phyloP scores from a whole-genome alignment of 2,888 invertebrate genomes.

The Poecilobothrus nobilitatus region DNA sequence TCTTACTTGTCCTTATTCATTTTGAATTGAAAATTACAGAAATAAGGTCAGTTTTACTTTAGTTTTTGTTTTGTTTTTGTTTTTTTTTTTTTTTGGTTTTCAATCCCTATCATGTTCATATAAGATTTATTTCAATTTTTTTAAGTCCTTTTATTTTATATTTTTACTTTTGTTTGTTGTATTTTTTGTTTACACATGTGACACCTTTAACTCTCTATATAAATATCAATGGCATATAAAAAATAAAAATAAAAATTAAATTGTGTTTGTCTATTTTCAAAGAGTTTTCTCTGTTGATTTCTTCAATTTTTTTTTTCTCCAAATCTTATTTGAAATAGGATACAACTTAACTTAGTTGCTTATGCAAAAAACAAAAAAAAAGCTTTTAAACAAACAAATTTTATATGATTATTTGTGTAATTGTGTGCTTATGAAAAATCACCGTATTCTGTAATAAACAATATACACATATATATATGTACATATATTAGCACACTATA shows the following conservation, averaged over 20 bases:
- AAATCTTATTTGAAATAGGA: no score
- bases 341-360: no score
- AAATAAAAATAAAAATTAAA: neutral
- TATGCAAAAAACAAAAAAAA: no score
- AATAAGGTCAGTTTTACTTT: neutral
- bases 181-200: neutral
- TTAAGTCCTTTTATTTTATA: neutral
- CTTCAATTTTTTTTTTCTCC: neutral
- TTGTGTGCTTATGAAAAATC: no score
- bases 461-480: no score
- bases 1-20: neutral
- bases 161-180: neutral
- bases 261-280: neutral
- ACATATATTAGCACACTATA: no score
- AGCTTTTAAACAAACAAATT: no score
- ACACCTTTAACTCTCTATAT: slow-evolving; percentile 2
- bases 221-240: no score
- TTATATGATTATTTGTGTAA: no score
- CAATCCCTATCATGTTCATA: neutral
- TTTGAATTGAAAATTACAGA: neutral
- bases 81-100: neutral
- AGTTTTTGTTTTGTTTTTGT: neutral
- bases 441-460: no score
- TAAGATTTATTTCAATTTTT: neutral
- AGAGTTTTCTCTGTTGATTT: neutral